Base-by-base conservation (phyloP, 2,797 vertebrate species). In the Corythornis leucogaster region DNA sequence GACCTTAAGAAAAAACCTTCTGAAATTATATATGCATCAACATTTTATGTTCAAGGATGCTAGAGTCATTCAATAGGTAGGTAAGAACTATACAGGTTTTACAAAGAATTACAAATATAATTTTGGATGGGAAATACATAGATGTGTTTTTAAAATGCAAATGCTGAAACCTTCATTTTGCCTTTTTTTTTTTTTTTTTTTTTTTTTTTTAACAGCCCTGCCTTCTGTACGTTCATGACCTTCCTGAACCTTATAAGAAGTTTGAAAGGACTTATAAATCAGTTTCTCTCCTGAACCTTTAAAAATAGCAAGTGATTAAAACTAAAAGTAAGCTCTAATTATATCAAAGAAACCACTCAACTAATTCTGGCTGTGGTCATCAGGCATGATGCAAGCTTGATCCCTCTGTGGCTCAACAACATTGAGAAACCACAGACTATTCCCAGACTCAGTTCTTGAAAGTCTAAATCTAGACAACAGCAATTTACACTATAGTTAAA, bases 231-330 rank as follows among this genome's bases (percentile, higher is more conserved):
- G 2, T 63, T 85, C 62, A 35, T 57, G 54, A 69, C 46, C 69
- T 71, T 87, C 45, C 58, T 74, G 53, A 94, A 84, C 42, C 26
- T 62, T 53, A 40, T 10, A 19, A 2, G 3, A 80, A 42, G 25
- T 85, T 76, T 77, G 28, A 77, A 78, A 80, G 28, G 61, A 75
- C 43, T 78, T 90, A 70, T 85, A 94, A 94, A 91, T 96, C 63
- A 85, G 75, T 93, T 91, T 35, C 78, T 66, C 17, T 33, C 28
- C 57, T 24, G 45, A 50, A 84, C 14, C 26, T 89, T 89, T 71
- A 88, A 96, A 89, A 96, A 89, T 61, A 90, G 75, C 9, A n/a
- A 73, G 84, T 8, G 20, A 96, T 86, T 78, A 88, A 86, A 95
- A 78, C 30, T 46, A 80, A 90, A 89, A 88, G 26, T 66, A 87